Evolutionary conservation across 1,140 invertebrate genomes (phyloP), one percentile per base, ranked within the genome.

Genomic region (Capitella teleta): DNA sequence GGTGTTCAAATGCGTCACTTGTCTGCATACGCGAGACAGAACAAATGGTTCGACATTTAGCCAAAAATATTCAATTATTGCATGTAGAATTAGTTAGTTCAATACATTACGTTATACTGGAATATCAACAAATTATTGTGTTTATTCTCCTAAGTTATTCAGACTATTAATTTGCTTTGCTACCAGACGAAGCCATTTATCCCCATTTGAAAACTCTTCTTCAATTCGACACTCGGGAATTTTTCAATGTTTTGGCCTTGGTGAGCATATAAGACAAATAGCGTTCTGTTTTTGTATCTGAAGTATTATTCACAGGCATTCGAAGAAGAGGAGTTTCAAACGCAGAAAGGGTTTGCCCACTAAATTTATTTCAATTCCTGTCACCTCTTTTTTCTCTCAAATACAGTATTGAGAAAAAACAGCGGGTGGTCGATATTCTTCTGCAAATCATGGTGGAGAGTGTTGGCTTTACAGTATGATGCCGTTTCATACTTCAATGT

Each of bases 141-240:
- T n/a, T 42, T 42, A 12, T 12, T 10, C 10, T 42, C 40, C 10
- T 12, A 12, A 21, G 10, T 14, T 19, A 12, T 30, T 5, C 30
- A 8, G 10, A 10, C 10, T 34, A n/a, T n/a, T 45, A 30, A 28
- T 45, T 25, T 6, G 26, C 14, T 26, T 25, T 30, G 10, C 2
- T 14, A 43, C n/a, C 37, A 53, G 73, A 76, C 53, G 86, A 89
- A 68, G 71, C 76, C 16, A 77, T 78, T 12, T 88, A 87, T 75
- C 86, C 86, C 0, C 85, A 87, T 68, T 66, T 91, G 36, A 76
- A 86, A 55, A 82, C 85, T 5, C 72, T 95, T 21, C 73, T 94
- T 2, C 78, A 81, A 57, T 93, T 90, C 65, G 87, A 95, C 63
- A 85, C 86, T 0, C 76, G 84, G 45, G 89, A 92, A 62, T 92